A percentile compares a stretch with the other conserved stretches of the same genome.
Conservation (phyloP, 1,140 invertebrate species). For the Diorhabda carinulata region DNA sequence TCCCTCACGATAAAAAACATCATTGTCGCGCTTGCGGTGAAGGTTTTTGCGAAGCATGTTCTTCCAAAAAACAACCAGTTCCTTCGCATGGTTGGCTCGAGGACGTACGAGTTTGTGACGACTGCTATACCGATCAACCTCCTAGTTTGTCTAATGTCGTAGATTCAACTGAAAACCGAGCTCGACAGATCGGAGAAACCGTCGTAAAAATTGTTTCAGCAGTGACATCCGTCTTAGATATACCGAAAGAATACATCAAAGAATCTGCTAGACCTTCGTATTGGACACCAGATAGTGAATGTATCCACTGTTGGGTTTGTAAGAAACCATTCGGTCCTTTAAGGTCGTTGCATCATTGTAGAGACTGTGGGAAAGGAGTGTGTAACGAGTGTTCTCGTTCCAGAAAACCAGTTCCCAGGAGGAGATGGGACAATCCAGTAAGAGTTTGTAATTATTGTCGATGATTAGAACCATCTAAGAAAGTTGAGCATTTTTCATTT, state of each 20-base stretch:
- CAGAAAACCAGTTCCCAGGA: conserved; percentile 60
- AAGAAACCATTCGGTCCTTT: conserved; percentile 54
- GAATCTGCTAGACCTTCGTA: conserved; percentile 74
- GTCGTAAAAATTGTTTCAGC: conserved; percentile 59
- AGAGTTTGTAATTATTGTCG: conserved; percentile 64
- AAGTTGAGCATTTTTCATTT: too few species aligned
- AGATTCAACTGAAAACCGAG: conserved; percentile 50
- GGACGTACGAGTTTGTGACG: conserved; percentile 64
- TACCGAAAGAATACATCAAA: conserved; percentile 62
- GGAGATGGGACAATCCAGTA: conserved; percentile 66
- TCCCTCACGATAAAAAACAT: conserved; percentile 59
- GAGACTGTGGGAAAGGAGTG: conserved; percentile 68
- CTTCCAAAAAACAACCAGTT: conserved; percentile 57
- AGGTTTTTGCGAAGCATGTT: conserved; percentile 67
- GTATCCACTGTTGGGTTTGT: conserved; percentile 65
- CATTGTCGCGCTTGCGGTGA: conserved; percentile 76
- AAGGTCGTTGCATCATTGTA: conserved; percentile 67
- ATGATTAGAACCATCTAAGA: conserved; percentile 14
- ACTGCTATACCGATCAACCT: conserved; percentile 51
- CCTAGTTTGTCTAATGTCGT: conserved; percentile 37
- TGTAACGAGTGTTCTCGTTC: conserved; percentile 63
- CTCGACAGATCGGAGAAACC: conserved; percentile 61
- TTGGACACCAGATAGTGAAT: conserved; percentile 74
- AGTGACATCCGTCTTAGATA: conserved; percentile 41
- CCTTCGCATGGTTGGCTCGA: conserved; percentile 62